phyloP scores from a whole-genome alignment of 1,140 invertebrate species.

The Penaeus japonicus region DNA sequence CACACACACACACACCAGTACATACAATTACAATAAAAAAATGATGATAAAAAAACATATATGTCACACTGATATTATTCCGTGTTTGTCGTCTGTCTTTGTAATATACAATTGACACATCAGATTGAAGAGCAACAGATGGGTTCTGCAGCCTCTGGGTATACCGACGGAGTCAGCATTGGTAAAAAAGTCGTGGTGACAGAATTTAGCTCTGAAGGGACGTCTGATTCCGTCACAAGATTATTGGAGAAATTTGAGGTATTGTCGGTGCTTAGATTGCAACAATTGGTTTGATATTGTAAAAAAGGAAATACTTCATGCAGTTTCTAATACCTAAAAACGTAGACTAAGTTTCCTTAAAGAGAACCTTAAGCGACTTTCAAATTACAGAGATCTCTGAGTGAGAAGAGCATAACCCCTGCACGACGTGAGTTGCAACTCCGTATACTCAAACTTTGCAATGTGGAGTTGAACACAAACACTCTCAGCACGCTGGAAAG shows the following conservation, averaged over 20 bases:
- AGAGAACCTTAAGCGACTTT: background rate
- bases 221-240: constrained; percentile 3
- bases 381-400: background rate
- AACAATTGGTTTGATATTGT: background rate
- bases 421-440: constrained; percentile 35
- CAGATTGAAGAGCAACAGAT: background rate
- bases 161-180: background rate
- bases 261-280: background rate
- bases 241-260: constrained; percentile 37
- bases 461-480: background rate
- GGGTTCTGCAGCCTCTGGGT: background rate
- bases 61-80: no score
- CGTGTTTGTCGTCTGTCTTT: no score
- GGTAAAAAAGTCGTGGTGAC: background rate
- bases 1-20: no score
- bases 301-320: no score
- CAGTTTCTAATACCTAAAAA: no score
- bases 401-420: background rate
- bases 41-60: background rate
- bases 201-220: background rate
- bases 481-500: constrained; percentile 27
- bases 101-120: background rate
- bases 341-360: background rate
- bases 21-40: background rate
- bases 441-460: constrained; percentile 24